Base-by-base conservation (phyloP, 2,888 invertebrate genomes). In the Athalia rosae region DNA sequence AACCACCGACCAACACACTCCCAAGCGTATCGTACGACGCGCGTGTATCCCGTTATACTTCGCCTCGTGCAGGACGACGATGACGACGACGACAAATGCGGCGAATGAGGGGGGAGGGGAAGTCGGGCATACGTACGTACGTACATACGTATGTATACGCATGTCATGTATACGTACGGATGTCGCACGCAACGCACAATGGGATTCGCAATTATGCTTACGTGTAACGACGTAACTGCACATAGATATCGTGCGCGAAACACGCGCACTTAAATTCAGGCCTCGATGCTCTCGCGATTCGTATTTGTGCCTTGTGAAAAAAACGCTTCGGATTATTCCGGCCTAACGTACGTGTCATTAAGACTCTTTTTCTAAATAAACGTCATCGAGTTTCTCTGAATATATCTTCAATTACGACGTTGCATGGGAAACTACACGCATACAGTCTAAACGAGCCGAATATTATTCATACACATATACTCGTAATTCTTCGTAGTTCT, bases 11-110 rank as follows among this genome's bases (percentile, higher is more conserved):
- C 28, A 28, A 28, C 28, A 28, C 28, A 28, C 28, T 28, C 28
- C 28, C 2, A 28, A 28, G 1, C 28, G 28, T 28, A 28, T 28
- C 28, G 28, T 28, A 28, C 67, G 50, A 53, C 67, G n/a, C 67
- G 7, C 67, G 67, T 67, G 67, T 67, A 67, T 67, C 67, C 67
- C 67, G 67, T 67, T 67, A 67, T 67, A 50, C 62, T 62, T 4
- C 11, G 28, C 66, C 15, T 7, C 53, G 28, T 50, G 45, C 28
- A 67, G 50, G 50, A 67, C 67, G 67, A 67, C 28, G 58, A 56
- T 11, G 58, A 56, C 11, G 58, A n/a, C 58, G 58, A 56, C 11
- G 58, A 56, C 11, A 11, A 15, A 28, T 13, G 13, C 9, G 28
- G 62, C 43, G 66, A 61, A 61, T n/a, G 0, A 50, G 56, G 76